Conservation (phyloP, 2,888 invertebrate genomes). For the Crioceris asparagi region DNA sequence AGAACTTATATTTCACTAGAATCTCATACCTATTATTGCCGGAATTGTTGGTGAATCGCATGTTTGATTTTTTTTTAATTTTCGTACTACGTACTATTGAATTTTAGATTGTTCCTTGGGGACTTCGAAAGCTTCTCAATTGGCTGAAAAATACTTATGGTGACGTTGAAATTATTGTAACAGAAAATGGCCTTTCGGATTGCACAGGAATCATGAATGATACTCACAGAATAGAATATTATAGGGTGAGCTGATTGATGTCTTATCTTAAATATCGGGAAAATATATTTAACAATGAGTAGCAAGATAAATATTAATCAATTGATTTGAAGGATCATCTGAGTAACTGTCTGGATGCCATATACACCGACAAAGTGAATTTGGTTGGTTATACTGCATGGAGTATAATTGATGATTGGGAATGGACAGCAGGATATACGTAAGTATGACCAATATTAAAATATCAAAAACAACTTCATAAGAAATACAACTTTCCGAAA, state of each 20-base stretch:
- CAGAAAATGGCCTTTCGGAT: not conserved
- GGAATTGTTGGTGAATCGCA: no score
- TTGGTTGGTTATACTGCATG: slow-evolving; percentile 5
- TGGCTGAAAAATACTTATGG: slow-evolving; percentile 6
- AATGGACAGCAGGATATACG: not conserved
- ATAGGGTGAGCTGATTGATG: slow-evolving; percentile 2
- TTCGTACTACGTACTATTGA: no score
- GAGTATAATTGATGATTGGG: slow-evolving; percentile 5
- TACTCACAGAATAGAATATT: slow-evolving; percentile 3
- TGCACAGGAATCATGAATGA: not conserved
- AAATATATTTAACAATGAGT: no score
- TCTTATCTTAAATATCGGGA: no score
- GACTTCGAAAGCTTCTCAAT: not conserved
- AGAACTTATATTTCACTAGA: no score
- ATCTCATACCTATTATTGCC: no score
- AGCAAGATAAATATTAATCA: no score
- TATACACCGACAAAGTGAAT: slow-evolving; percentile 4
- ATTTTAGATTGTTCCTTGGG: not conserved
- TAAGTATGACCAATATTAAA: not conserved
- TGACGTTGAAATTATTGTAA: slow-evolving; percentile 7
- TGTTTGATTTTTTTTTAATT: no score
- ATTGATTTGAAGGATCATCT: slow-evolving; percentile 2
- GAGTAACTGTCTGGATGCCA: not conserved
- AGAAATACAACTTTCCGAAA: no score
- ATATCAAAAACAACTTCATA: not conserved